A percentile compares a stretch with the other conserved stretches of the same genome.
phyloP scores from a whole-genome alignment of 1,140 invertebrate genomes.

The Leptopilina clavipes region DNA sequence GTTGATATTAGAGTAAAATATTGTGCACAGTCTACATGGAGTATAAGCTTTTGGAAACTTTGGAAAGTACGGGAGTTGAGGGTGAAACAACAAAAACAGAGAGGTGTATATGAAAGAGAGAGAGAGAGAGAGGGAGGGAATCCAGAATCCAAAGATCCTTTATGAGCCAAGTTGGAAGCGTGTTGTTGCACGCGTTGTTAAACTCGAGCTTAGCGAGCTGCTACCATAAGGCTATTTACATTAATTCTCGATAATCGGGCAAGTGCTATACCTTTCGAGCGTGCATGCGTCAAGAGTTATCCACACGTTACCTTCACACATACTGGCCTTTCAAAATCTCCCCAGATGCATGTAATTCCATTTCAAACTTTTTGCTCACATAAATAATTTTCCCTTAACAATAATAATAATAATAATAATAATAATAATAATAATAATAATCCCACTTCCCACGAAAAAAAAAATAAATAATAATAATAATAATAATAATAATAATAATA shows the following conservation, averaged over 20 bases:
- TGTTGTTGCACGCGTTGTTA: conserved; percentile 38
- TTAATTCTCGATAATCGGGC: conserved; percentile 61
- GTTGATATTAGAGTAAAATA: not conserved
- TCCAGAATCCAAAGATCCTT: conserved; percentile 40
- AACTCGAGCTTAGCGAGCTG: conserved; percentile 47
- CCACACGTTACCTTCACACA: not conserved
- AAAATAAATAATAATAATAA: no score
- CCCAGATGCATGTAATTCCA: not conserved
- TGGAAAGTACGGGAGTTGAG: not conserved
- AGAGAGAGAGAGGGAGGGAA: not conserved
- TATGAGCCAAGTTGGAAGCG: conserved; percentile 42
- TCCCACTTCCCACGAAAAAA: no score
- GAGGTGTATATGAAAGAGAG: not conserved
- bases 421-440: no score
- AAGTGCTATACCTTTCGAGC: conserved; percentile 49
- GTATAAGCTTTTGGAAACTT: not conserved
- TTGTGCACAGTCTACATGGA: not conserved
- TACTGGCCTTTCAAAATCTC: not conserved
- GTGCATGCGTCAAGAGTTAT: not conserved
- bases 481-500: no score
- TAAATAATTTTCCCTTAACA: no score
- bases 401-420: no score
- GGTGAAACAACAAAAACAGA: not conserved
- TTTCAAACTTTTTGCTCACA: no score
- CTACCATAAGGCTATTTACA: conserved; percentile 52